Evolutionary conservation across 2,797 vertebrate species (phyloP), one percentile per base, ranked within the genome.

Genomic region (Poeciliopsis turneri): DNA sequence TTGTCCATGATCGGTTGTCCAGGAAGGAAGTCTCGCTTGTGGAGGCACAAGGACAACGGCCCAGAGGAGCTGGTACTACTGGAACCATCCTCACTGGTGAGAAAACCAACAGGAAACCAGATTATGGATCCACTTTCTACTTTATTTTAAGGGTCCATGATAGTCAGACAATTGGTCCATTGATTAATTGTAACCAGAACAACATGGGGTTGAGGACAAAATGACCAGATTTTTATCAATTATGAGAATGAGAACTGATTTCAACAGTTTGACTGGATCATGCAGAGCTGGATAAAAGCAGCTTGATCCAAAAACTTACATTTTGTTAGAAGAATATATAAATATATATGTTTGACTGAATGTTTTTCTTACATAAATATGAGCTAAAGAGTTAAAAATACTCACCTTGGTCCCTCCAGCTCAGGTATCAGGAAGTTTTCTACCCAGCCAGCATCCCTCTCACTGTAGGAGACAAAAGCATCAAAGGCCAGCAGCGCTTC

Each of bases 1-100:
- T 97, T 97, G 93, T 97, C 97, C 53, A 97, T 90, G 0, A 97
- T 97, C 96, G 96, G 97, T 7, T 95, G 96, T 9, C 97, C 97
- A 0, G 97, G 96, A 15, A 96, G 85, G 79, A 97, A 97, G 93
- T 97, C 96, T 1, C 97, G 87, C 84, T 97, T 97, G 70, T 97
- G 92, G 74, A 94, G 92, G 49, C 93, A 93, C 25, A 94, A 84
- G 30, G 75, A 88, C 75, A 92, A 30, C 0, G 90, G 81, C 5
- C 1, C 74, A 0, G 2, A 12, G 1, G 10, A 0, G 23, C 3
- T 11, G 2, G 30, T 46, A 46, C 12, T 41, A 36, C 0, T n/a
- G 3, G 41, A 33, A 15, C 36, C 23, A 0, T 1, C 46, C 0
- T 82, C 79, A 1, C 87, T 91, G 84, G 5, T 3, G 30, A 36